A percentile compares a stretch with the other conserved stretches of the same genome.
Evolutionary conservation across 2,113 vertebrate species (phyloP).

Genomic region (Cairina moschata): DNA sequence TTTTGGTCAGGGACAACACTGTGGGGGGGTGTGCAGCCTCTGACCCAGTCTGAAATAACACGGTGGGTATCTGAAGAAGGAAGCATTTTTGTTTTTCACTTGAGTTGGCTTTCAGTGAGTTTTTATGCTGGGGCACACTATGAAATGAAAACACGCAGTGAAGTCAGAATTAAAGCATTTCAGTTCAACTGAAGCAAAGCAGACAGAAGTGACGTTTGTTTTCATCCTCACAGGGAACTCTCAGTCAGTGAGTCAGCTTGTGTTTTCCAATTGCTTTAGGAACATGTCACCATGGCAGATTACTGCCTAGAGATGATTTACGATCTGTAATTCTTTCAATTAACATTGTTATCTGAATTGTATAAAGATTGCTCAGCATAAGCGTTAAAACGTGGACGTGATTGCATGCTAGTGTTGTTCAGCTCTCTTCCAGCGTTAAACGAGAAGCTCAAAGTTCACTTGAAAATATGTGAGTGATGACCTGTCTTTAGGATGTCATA

Average conservation of each 20-base stretch:
- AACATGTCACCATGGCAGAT: neutral
- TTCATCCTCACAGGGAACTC: neutral
- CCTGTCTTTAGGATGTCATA: neutral
- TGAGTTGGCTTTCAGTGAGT: neutral
- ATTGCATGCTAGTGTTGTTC: neutral
- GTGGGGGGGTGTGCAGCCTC: rapidly evolving
- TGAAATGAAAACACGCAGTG: neutral
- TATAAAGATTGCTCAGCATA: neutral
- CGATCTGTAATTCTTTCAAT: neutral
- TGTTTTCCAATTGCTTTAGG: neutral
- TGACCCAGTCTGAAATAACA: neutral
- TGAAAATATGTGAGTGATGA: neutral
- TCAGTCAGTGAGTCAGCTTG: neutral
- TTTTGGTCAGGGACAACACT: rapidly evolving
- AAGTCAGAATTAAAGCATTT: neutral
- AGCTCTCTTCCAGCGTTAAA: neutral
- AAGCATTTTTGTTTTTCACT: neutral
- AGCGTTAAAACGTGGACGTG: neutral
- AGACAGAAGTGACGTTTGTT: neutral
- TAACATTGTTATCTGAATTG: neutral
- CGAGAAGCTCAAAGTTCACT: constrained; percentile 3
- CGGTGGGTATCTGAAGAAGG: neutral
- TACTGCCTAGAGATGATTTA: neutral
- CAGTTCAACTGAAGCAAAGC: neutral
- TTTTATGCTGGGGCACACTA: rapidly evolving